These are phyloP conservation scores for Drosophila guanche DNA, from an alignment of 1,140 invertebrate genomes.

Conservation along the genomic window DNA sequence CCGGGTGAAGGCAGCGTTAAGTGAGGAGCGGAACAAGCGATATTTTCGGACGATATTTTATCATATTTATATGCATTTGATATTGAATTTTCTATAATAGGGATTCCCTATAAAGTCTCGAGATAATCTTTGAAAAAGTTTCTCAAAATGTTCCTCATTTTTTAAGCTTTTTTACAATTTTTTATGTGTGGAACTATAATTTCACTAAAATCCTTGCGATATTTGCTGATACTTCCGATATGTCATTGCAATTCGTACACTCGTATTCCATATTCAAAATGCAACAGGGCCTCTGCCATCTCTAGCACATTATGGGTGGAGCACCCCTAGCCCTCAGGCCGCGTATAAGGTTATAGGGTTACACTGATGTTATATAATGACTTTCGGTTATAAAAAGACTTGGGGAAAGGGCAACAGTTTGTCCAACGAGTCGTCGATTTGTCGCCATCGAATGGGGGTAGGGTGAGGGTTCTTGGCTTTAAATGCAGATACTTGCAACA, in stretches of 20 bases:
- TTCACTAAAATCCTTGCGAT: neutral
- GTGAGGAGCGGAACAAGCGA: neutral
- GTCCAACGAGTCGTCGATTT: constrained; percentile 53
- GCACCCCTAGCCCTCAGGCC: constrained; percentile 6
- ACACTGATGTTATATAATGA: constrained; percentile 60
- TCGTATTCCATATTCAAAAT: too few relatives aligned
- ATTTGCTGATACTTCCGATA: neutral
- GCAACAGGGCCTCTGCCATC: neutral
- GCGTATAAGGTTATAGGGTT: constrained; percentile 54
- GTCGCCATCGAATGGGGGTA: constrained; percentile 11
- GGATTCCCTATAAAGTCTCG: too few relatives aligned
- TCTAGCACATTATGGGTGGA: constrained; percentile 5
- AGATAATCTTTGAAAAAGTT: too few relatives aligned
- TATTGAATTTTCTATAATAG: too few relatives aligned
- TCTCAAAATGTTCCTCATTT: neutral
- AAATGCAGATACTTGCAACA: constrained; percentile 42
- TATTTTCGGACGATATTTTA: too few relatives aligned
- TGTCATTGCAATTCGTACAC: too few relatives aligned
- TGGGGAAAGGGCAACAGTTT: constrained; percentile 18
- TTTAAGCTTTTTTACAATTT: neutral
- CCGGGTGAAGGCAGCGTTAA: neutral
- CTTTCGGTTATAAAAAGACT: constrained; percentile 20
- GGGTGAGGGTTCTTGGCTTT: neutral
- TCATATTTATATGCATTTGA: too few relatives aligned
- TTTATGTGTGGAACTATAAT: neutral